Base-by-base conservation (phyloP, 1,140 invertebrate species). In the Cotesia glomerata region DNA sequence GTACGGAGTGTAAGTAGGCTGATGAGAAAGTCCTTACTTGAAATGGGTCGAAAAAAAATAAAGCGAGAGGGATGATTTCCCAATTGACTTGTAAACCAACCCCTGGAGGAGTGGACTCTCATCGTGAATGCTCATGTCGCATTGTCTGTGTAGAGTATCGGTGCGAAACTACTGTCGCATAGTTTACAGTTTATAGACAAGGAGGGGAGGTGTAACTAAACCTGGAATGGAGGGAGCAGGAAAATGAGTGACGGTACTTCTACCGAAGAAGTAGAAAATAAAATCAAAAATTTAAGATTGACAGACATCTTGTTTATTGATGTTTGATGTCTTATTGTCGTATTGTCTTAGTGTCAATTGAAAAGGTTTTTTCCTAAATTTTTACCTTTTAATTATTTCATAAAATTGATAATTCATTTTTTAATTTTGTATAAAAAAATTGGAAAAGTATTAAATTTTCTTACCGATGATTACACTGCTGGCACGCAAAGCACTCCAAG, bases 401-500 rank as follows among this genome's bases (percentile, higher is more conserved):
- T 35, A 7, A 36, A 49, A 26, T 11, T 71, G 14, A 34, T n/a
- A n/a, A n/a, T n/a, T n/a, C n/a, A n/a, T n/a, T n/a, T n/a, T n/a
- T n/a, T n/a, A n/a, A n/a, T n/a, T n/a, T 3, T 32, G 35, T 35
- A 45, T 16, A 36, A 16, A 39, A 26, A 14, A 1, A 16, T 51
- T 26, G 4, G 51, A 73, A 61, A 51, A 35, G 52, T 72, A 70
- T 87, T 73, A 61, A 51, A 35, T 52, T 72, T 69, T 87, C 89
- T 91, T 85, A 98, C 97, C 97, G 96, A 87, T 98, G 96, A 88
- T 97, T 97, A 85, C 97, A 99, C 86, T 98, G 95, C 85, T 98
- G 97, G 86, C 97, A 99, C 56, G 97, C 97, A 85, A 99, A 99
- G 87, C 97, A 99, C 85, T 99, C 97, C 75, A 99, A 89, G 86